These are phyloP conservation scores for Crocodylus rhombifer DNA, from an alignment of 2,797 vertebrate species.

Conservation along the genomic window DNA sequence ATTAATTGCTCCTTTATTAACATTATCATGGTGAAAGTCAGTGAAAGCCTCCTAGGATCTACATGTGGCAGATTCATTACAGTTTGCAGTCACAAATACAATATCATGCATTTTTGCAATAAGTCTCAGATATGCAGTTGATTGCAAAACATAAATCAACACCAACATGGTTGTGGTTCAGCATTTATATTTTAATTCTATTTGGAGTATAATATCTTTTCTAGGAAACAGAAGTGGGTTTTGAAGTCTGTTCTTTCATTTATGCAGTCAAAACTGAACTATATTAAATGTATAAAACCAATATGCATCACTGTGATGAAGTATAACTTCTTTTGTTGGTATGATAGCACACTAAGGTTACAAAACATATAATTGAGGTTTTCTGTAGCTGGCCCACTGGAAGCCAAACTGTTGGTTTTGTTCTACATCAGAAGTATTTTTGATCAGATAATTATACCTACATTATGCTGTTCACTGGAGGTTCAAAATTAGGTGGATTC, in stretches of 20 bases:
- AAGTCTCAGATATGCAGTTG: constrained; percentile 77
- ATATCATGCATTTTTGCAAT: constrained; percentile 64
- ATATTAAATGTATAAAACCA: background rate
- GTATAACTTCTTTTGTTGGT: background rate
- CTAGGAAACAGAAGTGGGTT: constrained; percentile 68
- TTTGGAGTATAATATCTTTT: constrained; percentile 67
- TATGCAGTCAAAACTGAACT: background rate
- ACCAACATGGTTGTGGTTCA: constrained; percentile 67
- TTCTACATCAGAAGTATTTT: background rate
- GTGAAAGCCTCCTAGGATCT: constrained; percentile 68
- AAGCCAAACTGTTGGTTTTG: background rate
- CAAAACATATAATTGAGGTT: background rate
- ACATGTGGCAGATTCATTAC: constrained; percentile 73
- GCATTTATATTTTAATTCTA: constrained; percentile 64
- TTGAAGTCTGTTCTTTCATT: constrained; percentile 38
- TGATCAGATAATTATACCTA: background rate
- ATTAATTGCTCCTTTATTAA: constrained; percentile 80
- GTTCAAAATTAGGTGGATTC: background rate
- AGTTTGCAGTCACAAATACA: constrained; percentile 76
- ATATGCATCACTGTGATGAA: background rate
- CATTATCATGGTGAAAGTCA: constrained; percentile 73
- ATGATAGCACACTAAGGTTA: background rate
- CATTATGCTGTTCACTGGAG: background rate
- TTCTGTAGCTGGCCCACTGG: background rate
- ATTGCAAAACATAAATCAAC: constrained; percentile 80